Evolutionary conservation across 2,797 vertebrate genomes (phyloP).

Genomic region (Cynopterus sphinx): DNA sequence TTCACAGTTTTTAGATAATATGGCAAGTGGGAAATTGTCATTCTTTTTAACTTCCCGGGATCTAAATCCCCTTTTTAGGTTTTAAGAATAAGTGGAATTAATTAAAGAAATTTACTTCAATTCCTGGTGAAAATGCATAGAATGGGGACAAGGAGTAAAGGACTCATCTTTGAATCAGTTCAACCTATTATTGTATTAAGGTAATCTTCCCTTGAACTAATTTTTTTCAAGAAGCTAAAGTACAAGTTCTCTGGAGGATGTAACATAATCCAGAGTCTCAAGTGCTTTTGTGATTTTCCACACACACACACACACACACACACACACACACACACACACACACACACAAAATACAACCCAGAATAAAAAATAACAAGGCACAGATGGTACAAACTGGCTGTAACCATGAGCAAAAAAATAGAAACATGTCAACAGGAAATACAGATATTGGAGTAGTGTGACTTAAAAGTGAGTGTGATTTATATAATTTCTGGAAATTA

Average conservation of each 20-base stretch:
- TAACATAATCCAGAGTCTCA: neutral
- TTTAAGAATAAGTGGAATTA: neutral
- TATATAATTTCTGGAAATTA: neutral
- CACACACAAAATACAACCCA: neutral
- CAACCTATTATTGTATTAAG: neutral
- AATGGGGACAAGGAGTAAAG: neutral
- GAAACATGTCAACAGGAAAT: neutral
- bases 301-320: too few species aligned
- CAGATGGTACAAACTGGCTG: neutral
- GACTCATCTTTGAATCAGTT: neutral
- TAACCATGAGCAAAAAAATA: neutral
- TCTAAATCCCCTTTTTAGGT: neutral
- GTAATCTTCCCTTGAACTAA: neutral
- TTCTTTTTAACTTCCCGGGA: neutral
- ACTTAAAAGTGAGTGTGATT: neutral
- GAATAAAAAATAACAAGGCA: neutral
- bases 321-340: too few species aligned
- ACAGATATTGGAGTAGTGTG: neutral
- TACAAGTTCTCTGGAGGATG: neutral
- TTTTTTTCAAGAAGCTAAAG: neutral
- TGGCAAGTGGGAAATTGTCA: neutral
- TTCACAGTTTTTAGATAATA: neutral
- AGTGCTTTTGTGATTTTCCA: neutral
- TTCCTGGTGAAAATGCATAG: neutral
- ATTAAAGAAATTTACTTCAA: neutral